Percentiles rank a stretch among this genome's conserved stretches.
Evolutionary conservation across 2,888 invertebrate species (phyloP).

Genomic region (Andrena marginata): DNA sequence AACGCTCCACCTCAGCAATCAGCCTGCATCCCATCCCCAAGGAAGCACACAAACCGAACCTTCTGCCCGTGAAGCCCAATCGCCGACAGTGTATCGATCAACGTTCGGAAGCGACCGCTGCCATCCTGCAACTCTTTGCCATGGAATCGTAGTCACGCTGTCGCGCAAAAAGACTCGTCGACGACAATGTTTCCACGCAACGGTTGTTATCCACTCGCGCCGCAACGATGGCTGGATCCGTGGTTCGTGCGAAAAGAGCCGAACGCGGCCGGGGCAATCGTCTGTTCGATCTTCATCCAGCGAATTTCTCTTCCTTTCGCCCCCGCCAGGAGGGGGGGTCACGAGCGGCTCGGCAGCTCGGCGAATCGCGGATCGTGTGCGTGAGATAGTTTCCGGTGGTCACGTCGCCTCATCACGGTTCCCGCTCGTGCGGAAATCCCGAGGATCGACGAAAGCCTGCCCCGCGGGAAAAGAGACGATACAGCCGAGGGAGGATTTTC

Average conservation of each 20-base stretch:
- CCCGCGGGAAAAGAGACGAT: constrained; percentile 12
- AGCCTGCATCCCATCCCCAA: not conserved
- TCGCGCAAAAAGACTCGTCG: constrained; percentile 1
- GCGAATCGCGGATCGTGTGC: constrained; percentile 74
- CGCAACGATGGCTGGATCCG: not conserved
- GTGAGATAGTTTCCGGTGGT: constrained; percentile 76
- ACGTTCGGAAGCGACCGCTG: not conserved
- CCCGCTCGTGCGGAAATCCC: constrained; percentile 74
- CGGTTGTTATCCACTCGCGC: constrained; percentile 6
- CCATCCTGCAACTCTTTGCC: not conserved
- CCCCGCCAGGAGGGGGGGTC: not conserved
- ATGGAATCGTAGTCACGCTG: not conserved
- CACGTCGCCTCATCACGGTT: constrained; percentile 66
- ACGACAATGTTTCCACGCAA: constrained; percentile 5
- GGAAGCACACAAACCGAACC: not conserved
- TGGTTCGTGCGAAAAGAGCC: constrained; percentile 5
- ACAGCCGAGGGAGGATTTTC: not conserved
- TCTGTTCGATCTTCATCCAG: constrained; percentile 11
- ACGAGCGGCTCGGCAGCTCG: constrained; percentile 18
- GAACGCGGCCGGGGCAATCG: not conserved
- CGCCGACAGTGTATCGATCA: not conserved
- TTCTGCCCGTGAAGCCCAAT: not conserved
- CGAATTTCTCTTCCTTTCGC: not conserved
- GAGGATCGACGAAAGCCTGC: constrained; percentile 65
- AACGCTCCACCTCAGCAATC: not conserved